Conservation (phyloP, 2,797 vertebrate species). For the Australoheros facetus region DNA sequence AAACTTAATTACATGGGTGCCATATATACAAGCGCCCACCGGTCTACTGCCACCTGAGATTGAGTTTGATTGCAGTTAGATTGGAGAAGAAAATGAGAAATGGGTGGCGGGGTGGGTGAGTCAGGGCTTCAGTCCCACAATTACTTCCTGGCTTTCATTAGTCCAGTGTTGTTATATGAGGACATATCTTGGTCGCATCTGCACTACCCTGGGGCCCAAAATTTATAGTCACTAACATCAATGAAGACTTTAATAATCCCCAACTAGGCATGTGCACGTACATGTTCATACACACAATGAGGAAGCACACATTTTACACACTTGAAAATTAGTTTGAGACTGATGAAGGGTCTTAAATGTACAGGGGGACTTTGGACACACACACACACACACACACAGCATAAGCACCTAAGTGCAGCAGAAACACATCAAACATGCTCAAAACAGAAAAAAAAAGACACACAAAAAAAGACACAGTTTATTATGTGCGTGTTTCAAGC, state of each 20-base stretch:
- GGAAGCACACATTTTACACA: background rate
- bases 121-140: slow-evolving; percentile 46
- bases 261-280: background rate
- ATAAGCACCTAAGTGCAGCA: background rate
- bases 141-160: slow-evolving; percentile 70
- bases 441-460: background rate
- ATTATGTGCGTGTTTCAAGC: background rate
- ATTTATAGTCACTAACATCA: slow-evolving; percentile 30
- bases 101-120: slow-evolving; percentile 13
- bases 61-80: slow-evolving; percentile 72
- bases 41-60: slow-evolving; percentile 71
- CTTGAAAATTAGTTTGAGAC: slow-evolving; percentile 14
- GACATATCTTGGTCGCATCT: slow-evolving; percentile 31
- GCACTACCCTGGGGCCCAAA: slow-evolving; percentile 23
- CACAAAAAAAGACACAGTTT: background rate
- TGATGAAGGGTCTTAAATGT: slow-evolving; percentile 1
- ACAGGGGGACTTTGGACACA: background rate
- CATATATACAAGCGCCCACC: slow-evolving; percentile 73
- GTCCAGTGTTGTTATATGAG: slow-evolving; percentile 59
- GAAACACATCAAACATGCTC: background rate
- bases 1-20: slow-evolving; percentile 80
- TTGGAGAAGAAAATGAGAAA: slow-evolving; percentile 74
- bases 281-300: background rate
- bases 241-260: slow-evolving; percentile 6
- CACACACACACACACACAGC: background rate